Conservation (phyloP, 2,888 invertebrate species). For the Tipula vernalis region DNA sequence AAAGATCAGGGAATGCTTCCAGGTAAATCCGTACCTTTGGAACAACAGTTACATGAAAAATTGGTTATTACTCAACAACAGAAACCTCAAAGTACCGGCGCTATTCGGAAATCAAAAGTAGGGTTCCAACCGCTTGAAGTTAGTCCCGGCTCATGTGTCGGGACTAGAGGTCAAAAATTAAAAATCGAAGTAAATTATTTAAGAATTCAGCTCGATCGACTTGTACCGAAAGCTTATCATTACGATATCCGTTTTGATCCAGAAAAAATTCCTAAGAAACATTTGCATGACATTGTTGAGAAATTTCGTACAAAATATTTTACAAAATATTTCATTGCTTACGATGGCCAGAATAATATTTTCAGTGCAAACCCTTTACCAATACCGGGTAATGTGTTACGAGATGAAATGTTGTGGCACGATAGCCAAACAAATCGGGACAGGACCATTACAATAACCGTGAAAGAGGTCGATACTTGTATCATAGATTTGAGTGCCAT, state of each 20-base stretch:
- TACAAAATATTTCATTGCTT: conserved; percentile 44
- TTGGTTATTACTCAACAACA: not conserved
- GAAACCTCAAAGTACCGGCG: not conserved
- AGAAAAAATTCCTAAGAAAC: conserved; percentile 50
- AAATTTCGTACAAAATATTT: conserved; percentile 30
- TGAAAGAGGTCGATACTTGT: conserved; percentile 24
- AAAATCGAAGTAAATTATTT: conserved; percentile 52
- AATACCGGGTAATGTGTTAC: not conserved
- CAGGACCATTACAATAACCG: conserved; percentile 20
- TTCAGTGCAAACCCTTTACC: conserved; percentile 33
- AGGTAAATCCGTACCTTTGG: not conserved
- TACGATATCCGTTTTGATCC: conserved; percentile 70
- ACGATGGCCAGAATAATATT: conserved; percentile 59
- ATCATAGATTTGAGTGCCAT: conserved; percentile 25
- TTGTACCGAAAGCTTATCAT: conserved; percentile 45
- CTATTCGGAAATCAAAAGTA: not conserved
- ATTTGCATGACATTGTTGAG: conserved; percentile 40
- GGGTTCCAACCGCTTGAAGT: not conserved
- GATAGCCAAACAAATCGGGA: not conserved
- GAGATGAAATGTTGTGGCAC: not conserved
- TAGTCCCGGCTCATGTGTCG: conserved; percentile 18
- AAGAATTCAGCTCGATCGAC: conserved; percentile 38
- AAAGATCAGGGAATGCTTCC: too few relatives aligned
- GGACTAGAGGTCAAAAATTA: conserved; percentile 34
- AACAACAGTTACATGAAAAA: not conserved